Evolutionary conservation across 2,888 invertebrate species (phyloP).

Genomic region (Epinotia demarniana): DNA sequence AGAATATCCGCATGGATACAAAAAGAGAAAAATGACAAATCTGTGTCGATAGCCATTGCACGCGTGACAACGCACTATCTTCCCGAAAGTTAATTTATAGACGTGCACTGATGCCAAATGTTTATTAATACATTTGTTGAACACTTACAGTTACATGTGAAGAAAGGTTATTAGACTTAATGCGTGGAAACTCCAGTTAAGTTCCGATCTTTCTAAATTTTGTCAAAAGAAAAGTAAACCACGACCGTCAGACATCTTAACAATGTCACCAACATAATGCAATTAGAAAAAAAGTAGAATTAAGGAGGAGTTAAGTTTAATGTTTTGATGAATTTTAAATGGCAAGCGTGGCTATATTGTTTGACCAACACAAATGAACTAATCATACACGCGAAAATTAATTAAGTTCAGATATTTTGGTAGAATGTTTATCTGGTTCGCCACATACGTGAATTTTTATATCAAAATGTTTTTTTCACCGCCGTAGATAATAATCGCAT

Average conservation of each 20-base stretch:
- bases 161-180: slow-evolving; percentile 57
- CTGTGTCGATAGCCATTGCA: slow-evolving; percentile 82
- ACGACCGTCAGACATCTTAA: slow-evolving; percentile 78
- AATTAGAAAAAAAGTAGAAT: slow-evolving; percentile 52
- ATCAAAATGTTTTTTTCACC: background rate
- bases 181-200: slow-evolving; percentile 59
- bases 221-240: slow-evolving; percentile 74
- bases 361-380: background rate
- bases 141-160: slow-evolving; percentile 78
- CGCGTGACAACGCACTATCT: slow-evolving; percentile 84
- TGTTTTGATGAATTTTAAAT: slow-evolving; percentile 44
- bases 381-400: background rate
- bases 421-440: background rate
- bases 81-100: slow-evolving; percentile 56
- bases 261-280: slow-evolving; percentile 66
- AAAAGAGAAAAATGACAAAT: slow-evolving; percentile 83
- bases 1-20: slow-evolving; percentile 80
- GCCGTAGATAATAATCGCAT: background rate
- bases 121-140: slow-evolving; percentile 54
- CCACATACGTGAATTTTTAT: background rate
- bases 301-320: slow-evolving; percentile 42
- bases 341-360: slow-evolving; percentile 5
- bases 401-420: too few species aligned
- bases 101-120: slow-evolving; percentile 50
- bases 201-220: slow-evolving; percentile 64